Conservation (phyloP, 2,113 vertebrate species). For the Ondatra zibethicus region DNA sequence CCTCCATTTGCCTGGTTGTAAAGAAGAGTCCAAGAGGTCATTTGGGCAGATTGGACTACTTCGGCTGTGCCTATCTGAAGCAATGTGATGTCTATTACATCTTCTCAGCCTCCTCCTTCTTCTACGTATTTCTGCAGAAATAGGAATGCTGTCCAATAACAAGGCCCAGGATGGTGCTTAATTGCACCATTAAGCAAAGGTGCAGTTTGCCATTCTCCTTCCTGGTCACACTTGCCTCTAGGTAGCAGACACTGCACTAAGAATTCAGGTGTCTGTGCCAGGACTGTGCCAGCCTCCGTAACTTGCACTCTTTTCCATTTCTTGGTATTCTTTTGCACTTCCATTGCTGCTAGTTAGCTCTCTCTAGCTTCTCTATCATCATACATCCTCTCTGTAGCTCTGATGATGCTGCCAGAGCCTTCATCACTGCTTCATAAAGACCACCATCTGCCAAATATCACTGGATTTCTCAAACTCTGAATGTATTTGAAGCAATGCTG, state of each 20-base stretch:
- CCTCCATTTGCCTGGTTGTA: neutral
- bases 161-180: neutral
- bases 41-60: neutral
- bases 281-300: fast-evolving
- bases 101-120: neutral
- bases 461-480: neutral
- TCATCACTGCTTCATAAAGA: too few relatives aligned
- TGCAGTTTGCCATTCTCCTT: neutral
- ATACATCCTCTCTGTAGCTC: neutral
- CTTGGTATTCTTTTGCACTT: fast-evolving
- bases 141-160: neutral
- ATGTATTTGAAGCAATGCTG: neutral
- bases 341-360: neutral
- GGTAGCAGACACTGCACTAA: neutral
- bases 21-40: too few relatives aligned
- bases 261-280: neutral
- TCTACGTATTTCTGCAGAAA: neutral
- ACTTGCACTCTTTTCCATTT: fast-evolving
- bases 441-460: neutral
- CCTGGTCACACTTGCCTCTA: neutral
- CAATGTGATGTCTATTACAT: fast-evolving
- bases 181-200: neutral
- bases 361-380: fast-evolving
- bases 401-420: too few relatives aligned
- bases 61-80: neutral